phyloP scores from a whole-genome alignment of 37 sponge, comb jelly and placozoan species.

The Eunapius fragilis region DNA sequence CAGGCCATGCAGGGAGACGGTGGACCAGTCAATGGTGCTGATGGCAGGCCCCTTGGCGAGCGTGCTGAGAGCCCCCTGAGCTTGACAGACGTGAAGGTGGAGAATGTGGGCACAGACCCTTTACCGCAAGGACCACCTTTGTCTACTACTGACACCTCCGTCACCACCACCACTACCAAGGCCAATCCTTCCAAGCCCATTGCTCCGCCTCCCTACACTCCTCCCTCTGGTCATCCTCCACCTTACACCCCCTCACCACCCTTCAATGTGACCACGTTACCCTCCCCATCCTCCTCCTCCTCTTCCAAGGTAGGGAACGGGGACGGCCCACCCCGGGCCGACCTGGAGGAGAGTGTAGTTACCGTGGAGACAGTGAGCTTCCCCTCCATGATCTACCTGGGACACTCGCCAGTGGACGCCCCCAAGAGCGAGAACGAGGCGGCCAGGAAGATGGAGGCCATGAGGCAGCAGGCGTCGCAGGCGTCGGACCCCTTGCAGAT shows the following conservation, averaged over 20 bases:
- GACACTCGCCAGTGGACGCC: slow-evolving; percentile 86
- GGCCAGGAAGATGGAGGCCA: slow-evolving; percentile 72
- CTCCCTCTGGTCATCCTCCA: no score
- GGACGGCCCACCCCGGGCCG: no score
- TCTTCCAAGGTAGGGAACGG: no score
- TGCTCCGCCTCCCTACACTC: no score
- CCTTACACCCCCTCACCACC: no score
- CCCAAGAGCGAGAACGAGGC: slow-evolving; percentile 87
- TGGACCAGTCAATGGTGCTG: background rate
- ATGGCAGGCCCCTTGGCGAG: background rate
- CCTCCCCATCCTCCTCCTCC: no score
- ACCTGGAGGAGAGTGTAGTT: background rate
- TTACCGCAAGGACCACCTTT: background rate
- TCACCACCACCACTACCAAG: background rate
- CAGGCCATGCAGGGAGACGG: background rate
- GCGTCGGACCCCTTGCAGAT: slow-evolving; percentile 59
- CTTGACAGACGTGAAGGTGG: background rate
- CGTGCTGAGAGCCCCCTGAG: background rate
- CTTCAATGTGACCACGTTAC: no score
- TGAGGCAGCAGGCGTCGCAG: slow-evolving; percentile 69
- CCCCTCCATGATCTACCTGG: slow-evolving; percentile 73
- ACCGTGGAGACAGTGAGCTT: slow-evolving; percentile 7
- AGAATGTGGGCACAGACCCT: background rate
- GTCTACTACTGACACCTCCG: background rate
- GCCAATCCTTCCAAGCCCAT: background rate